Conservation (phyloP, 92 coral and sea anemone species). For the Paramuricea clavata region DNA sequence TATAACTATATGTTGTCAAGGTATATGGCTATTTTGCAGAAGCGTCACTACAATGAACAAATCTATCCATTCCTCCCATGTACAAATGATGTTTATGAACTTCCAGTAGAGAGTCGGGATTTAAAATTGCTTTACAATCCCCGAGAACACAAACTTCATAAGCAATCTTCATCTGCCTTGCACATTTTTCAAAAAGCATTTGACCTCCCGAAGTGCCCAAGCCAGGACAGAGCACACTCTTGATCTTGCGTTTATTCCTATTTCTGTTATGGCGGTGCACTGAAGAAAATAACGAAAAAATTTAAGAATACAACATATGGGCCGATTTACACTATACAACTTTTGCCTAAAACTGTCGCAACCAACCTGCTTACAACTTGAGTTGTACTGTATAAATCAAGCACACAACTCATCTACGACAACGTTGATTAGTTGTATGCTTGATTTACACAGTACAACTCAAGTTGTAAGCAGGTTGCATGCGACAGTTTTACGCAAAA, state of each 20-base stretch:
- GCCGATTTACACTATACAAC: too few species aligned
- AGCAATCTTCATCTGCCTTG: slow-evolving; percentile 81
- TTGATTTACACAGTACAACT: too few species aligned
- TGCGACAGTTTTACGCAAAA: too few species aligned
- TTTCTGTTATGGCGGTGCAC: slow-evolving; percentile 72
- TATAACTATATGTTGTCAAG: not conserved
- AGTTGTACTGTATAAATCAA: too few species aligned
- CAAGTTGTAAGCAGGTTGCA: too few species aligned
- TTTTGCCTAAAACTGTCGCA: too few species aligned
- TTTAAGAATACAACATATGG: not conserved
- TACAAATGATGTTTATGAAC: slow-evolving; percentile 54
- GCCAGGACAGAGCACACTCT: slow-evolving; percentile 83
- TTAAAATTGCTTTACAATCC: slow-evolving; percentile 52
- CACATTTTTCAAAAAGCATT: slow-evolving; percentile 74
- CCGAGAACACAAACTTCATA: slow-evolving; percentile 69
- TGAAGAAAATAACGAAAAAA: not conserved
- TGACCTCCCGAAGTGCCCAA: slow-evolving; percentile 77
- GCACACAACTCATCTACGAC: too few species aligned
- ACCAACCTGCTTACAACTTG: too few species aligned
- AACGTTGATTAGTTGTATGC: too few species aligned
- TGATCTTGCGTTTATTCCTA: slow-evolving; percentile 58
- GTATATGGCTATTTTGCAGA: not conserved
- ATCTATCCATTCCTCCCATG: slow-evolving; percentile 46
- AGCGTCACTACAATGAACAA: not conserved
- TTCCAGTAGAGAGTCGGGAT: slow-evolving; percentile 53